These are phyloP conservation scores for Cichlasoma orientale DNA, from an alignment of 2,797 vertebrate genomes.

Conservation along the genomic window DNA sequence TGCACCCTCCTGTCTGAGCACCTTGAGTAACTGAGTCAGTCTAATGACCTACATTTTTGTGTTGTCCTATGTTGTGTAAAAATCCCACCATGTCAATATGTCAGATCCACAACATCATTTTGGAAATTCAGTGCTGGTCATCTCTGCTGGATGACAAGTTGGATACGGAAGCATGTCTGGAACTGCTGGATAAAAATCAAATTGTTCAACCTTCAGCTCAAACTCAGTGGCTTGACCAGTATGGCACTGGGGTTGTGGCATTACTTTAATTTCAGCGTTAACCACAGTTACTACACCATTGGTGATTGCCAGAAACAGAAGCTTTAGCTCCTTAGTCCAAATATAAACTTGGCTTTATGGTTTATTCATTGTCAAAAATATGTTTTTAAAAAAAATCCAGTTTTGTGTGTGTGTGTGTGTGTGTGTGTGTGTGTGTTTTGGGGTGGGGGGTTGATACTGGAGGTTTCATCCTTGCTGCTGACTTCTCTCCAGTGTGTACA, in stretches of 20 bases:
- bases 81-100: constrained; percentile 2
- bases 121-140: constrained; percentile 9
- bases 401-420: no score
- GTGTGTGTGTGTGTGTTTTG: no score
- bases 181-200: background rate
- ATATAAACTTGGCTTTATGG: background rate
- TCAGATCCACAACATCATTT: background rate
- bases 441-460: no score
- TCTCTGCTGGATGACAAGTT: background rate
- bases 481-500: background rate
- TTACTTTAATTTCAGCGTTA: background rate
- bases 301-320: no score
- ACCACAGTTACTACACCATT: background rate
- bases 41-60: constrained; percentile 29
- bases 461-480: background rate
- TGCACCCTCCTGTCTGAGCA: background rate
- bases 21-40: background rate
- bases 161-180: background rate
- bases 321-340: background rate
- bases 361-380: background rate
- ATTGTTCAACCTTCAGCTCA: background rate
- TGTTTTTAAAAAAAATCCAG: background rate
- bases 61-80: constrained; percentile 25
- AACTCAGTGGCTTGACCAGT: background rate
- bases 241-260: background rate